Base-by-base conservation (phyloP, 2,888 invertebrate species). In the Oligia fasciuncula region DNA sequence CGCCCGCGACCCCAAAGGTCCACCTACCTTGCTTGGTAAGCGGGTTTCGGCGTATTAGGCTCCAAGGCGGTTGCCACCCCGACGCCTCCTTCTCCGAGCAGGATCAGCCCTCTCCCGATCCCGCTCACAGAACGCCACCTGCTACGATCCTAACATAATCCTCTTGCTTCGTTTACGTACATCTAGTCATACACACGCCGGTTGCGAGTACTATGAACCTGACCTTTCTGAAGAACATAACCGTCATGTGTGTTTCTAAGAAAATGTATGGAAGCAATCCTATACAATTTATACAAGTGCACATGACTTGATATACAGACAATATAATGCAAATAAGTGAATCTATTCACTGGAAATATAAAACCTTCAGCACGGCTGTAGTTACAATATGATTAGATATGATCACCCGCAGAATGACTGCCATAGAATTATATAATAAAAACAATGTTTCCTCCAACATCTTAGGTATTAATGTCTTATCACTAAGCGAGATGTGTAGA, bases 381-480 rank as follows among this genome's bases (percentile, higher is more conserved):
- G 91, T 91, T 91, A 91, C 89, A 91, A 83, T 87, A 80, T 89
- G 91, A 93, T 93, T 92, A 93, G 92, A 93, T 92, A 91, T 88
- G 81, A 91, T 89, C 83, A 85, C 80, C 83, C 76, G 76, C 77
- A 62, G 83, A 69, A 67, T 68, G 76, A 63, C 81, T 87, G 77
- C 79, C 63, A 76, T 76, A 80, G 79, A 83, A 88, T 83, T 87
- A 84, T 79, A 35, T 35, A 35, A 35, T 35, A 72, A 78, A 85
- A 80, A 87, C 85, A 77, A 78, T 35, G 86, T 81, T 79, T 80
- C 84, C 77, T 73, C 54, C 74, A 75, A 74, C 78, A 78, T 81
- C 84, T 81, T 75, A n/a, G n/a, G n/a, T n/a, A 84, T 76, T 85
- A 73, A 76, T 76, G 79, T 74, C 46, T 87, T 88, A 90, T 90